These are phyloP conservation scores for Aphodius sticticus DNA, from an alignment of 2,888 invertebrate species.

Conservation along the genomic window DNA sequence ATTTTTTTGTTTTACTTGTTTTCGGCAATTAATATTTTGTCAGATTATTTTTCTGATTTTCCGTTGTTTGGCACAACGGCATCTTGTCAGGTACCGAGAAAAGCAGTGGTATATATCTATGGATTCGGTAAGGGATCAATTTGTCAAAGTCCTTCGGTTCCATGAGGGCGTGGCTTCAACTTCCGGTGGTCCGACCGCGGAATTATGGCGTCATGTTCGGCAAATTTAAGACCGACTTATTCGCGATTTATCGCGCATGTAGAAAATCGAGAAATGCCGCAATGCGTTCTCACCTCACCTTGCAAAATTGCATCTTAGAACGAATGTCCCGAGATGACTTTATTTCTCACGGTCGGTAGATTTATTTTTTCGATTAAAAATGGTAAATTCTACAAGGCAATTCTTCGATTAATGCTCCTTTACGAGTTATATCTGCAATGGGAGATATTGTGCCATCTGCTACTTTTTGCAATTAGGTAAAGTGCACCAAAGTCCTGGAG, in stretches of 20 bases:
- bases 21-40: too few relatives aligned
- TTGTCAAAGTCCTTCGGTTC: background rate
- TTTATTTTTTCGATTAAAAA: background rate
- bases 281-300: background rate
- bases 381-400: too few relatives aligned
- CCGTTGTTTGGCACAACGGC: too few relatives aligned
- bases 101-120: background rate
- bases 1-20: too few relatives aligned
- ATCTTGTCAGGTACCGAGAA: too few relatives aligned
- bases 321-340: background rate
- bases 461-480: background rate
- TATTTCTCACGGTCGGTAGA: background rate
- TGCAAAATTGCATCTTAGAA: background rate
- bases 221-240: slow-evolving; percentile 16
- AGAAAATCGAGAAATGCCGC: background rate
- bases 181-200: slow-evolving; percentile 16
- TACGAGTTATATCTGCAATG: background rate
- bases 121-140: background rate
- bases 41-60: too few relatives aligned
- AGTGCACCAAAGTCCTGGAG: background rate
- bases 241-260: background rate
- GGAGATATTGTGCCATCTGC: background rate
- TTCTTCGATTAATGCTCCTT: too few relatives aligned
- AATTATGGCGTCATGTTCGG: slow-evolving; percentile 22
- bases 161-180: background rate